Evolutionary conservation across 2,797 vertebrate genomes (phyloP).

Genomic region (Neosilurus mollespiculum): DNA sequence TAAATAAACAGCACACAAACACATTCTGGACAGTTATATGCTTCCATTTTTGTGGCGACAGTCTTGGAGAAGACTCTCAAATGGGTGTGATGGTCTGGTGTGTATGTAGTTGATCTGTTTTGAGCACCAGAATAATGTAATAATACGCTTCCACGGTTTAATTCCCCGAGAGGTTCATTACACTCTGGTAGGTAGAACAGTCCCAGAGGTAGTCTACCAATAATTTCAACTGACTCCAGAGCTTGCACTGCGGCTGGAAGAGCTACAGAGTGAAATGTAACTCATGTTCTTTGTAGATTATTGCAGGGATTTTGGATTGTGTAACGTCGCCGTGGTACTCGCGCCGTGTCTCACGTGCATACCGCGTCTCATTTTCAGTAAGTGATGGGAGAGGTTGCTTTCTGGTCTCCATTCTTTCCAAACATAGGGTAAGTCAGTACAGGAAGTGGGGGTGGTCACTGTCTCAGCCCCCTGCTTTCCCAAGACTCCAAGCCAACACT

Average conservation of each 20-base stretch:
- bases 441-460: conserved; percentile 36
- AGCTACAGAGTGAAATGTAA: not conserved
- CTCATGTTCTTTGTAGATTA: not conserved
- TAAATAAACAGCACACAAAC: not conserved
- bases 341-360: not conserved
- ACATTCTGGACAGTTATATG: not conserved
- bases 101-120: not conserved
- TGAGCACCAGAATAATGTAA: too few relatives aligned
- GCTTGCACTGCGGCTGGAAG: not conserved
- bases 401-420: conserved; percentile 5
- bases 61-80: too few relatives aligned
- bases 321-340: not conserved
- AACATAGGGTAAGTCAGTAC: conserved; percentile 45
- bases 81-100: not conserved
- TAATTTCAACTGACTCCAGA: not conserved
- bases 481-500: conserved; percentile 38
- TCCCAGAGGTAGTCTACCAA: too few relatives aligned
- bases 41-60: not conserved
- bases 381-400: conserved; percentile 4
- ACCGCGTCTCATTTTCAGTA: conserved; percentile 13
- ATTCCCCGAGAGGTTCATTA: not conserved
- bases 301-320: not conserved
- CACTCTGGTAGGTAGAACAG: not conserved
- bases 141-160: not conserved
- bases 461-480: conserved; percentile 33